A percentile compares a stretch with the other conserved stretches of the same genome.
Conservation (phyloP, 2,113 vertebrate species). For the Colinus virginianus region DNA sequence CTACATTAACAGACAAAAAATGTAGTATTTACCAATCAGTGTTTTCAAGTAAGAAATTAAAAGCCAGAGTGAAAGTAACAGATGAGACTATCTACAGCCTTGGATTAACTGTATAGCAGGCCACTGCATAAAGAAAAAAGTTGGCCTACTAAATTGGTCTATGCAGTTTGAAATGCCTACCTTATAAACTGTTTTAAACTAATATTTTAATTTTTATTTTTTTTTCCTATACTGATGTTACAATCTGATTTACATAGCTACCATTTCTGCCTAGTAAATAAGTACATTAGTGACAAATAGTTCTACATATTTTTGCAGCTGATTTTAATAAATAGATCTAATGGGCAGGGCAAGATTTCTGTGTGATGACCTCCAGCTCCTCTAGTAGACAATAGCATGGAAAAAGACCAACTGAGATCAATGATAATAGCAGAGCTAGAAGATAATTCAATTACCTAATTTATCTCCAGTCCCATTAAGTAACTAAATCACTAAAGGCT, state of each 20-base stretch:
- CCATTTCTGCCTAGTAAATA: neutral
- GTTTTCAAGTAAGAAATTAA: neutral
- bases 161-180: neutral
- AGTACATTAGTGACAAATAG: neutral
- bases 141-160: neutral
- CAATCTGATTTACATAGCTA: neutral
- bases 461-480: neutral
- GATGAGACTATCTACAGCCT: neutral
- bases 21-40: neutral
- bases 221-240: neutral
- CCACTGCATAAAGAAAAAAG: neutral
- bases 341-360: neutral
- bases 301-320: neutral
- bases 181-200: neutral
- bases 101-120: neutral
- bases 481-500: neutral
- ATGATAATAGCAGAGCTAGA: neutral
- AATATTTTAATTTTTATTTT: neutral
- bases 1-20: neutral
- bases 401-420: neutral
- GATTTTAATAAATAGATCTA: neutral
- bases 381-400: neutral
- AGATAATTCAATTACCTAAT: neutral
- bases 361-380: neutral
- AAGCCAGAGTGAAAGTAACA: neutral